phyloP scores from a whole-genome alignment of 1,140 invertebrate species.

The Chionoecetes opilio region DNA sequence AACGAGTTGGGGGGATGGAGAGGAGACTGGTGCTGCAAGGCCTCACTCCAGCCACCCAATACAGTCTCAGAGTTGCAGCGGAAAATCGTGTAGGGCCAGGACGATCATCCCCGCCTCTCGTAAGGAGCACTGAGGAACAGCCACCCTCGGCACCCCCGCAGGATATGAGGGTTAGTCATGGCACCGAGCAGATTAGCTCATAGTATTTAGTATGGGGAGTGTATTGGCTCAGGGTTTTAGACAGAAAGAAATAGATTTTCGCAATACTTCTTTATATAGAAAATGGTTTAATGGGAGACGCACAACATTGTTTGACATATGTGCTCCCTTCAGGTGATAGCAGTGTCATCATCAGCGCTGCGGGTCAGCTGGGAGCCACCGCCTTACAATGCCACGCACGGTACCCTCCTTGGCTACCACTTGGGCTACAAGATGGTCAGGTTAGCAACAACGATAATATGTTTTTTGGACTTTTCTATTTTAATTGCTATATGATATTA shows the following conservation, averaged over 20 bases:
- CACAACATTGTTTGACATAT: neutral
- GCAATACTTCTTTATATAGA: too few relatives aligned
- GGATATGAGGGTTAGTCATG: slow-evolving; percentile 86
- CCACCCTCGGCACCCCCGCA: slow-evolving; percentile 89
- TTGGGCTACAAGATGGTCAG: slow-evolving; percentile 85
- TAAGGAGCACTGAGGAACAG: slow-evolving; percentile 69
- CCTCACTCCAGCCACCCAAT: slow-evolving; percentile 70
- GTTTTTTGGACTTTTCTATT: neutral
- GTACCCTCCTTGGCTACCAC: slow-evolving; percentile 89
- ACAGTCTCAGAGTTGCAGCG: slow-evolving; percentile 76
- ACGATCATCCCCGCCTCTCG: slow-evolving; percentile 80
- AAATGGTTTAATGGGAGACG: neutral
- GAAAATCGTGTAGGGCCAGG: slow-evolving; percentile 83
- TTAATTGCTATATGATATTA: neutral
- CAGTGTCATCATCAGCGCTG: slow-evolving; percentile 90
- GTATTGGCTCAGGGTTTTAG: too few relatives aligned
- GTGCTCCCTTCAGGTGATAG: slow-evolving; percentile 83
- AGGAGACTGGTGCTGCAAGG: slow-evolving; percentile 59
- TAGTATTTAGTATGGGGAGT: too few relatives aligned
- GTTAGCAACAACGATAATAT: slow-evolving; percentile 28
- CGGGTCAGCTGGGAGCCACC: slow-evolving; percentile 91
- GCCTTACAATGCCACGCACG: slow-evolving; percentile 88
- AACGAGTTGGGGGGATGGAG: slow-evolving; percentile 68
- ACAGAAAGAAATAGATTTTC: too few relatives aligned
- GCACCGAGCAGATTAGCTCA: too few relatives aligned